These are phyloP conservation scores for Drosophila auraria DNA, from an alignment of 1,140 invertebrate genomes.

Conservation along the genomic window DNA sequence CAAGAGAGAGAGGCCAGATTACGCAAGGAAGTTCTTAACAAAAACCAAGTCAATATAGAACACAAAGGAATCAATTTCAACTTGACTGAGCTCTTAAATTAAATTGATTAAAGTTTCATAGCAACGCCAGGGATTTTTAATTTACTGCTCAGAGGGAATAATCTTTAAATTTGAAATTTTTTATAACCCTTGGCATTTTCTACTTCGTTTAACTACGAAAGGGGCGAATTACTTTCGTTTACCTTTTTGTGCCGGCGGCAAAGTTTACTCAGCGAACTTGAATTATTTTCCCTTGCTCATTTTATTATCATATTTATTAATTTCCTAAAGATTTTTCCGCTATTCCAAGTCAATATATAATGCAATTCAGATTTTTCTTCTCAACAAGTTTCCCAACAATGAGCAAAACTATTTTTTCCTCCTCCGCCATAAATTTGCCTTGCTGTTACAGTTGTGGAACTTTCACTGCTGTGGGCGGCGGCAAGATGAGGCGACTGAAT, in stretches of 20 bases:
- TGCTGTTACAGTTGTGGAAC: conserved; percentile 27
- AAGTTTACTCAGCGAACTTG: conserved; percentile 29
- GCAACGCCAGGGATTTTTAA: neutral
- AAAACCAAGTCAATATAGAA: conserved; percentile 25
- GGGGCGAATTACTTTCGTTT: conserved; percentile 14
- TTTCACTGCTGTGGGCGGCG: conserved; percentile 8
- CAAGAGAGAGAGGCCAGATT: conserved; percentile 19
- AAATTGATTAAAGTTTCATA: conserved; percentile 19
- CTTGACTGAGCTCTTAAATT: conserved; percentile 20
- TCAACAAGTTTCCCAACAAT: conserved; percentile 34
- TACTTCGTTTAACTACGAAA: conserved; percentile 7
- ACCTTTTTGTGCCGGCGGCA: conserved; percentile 12
- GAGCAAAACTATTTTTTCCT: conserved; percentile 22
- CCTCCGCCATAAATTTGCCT: conserved; percentile 41
- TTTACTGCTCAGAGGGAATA: neutral
- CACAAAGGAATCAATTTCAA: conserved; percentile 6
- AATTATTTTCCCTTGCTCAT: conserved; percentile 1
- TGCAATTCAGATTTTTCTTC: conserved; percentile 30
- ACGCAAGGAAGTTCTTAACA: neutral
- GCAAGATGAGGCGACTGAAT: conserved; percentile 14
- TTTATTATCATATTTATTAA: conserved; percentile 43
- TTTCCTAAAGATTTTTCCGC: conserved; percentile 26
- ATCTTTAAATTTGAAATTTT: conserved; percentile 8
- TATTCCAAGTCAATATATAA: conserved; percentile 35
- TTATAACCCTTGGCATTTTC: conserved; percentile 24